Evolutionary conservation across 2,113 vertebrate genomes (phyloP).

Genomic region (Glaucomys volans): DNA sequence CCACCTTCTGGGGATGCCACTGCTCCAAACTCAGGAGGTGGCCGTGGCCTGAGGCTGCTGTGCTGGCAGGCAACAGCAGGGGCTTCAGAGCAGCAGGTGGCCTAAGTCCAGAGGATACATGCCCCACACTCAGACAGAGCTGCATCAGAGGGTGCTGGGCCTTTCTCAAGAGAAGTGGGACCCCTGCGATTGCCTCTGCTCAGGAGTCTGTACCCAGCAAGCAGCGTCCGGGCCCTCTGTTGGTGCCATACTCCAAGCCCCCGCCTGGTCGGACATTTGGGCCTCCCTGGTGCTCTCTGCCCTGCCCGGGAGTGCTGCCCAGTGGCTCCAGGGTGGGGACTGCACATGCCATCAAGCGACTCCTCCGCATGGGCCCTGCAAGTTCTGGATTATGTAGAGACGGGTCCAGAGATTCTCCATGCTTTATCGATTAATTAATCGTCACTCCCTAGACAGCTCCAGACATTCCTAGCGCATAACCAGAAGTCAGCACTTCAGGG

Average conservation of each 20-base stretch:
- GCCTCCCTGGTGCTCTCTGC: not conserved
- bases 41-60: rapidly evolving
- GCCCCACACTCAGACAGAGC: not conserved
- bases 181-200: rapidly evolving
- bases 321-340: rapidly evolving
- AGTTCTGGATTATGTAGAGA: rapidly evolving
- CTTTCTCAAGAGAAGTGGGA: not conserved
- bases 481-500: not conserved
- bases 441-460: rapidly evolving
- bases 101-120: rapidly evolving
- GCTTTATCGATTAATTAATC: rapidly evolving
- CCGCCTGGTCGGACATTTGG: rapidly evolving
- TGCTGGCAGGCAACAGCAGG: rapidly evolving
- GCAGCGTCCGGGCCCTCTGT: not conserved
- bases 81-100: rapidly evolving
- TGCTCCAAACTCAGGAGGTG: rapidly evolving
- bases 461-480: not conserved
- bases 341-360: rapidly evolving
- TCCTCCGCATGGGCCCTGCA: rapidly evolving
- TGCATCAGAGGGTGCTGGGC: rapidly evolving
- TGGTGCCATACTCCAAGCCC: rapidly evolving
- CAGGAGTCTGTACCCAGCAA: rapidly evolving
- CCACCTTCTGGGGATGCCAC: rapidly evolving
- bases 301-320: rapidly evolving
- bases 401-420: not conserved